Percentiles rank a stretch among this genome's conserved stretches.
phyloP scores from a whole-genome alignment of 2,797 vertebrate species.

The Hozukius guyotensis region DNA sequence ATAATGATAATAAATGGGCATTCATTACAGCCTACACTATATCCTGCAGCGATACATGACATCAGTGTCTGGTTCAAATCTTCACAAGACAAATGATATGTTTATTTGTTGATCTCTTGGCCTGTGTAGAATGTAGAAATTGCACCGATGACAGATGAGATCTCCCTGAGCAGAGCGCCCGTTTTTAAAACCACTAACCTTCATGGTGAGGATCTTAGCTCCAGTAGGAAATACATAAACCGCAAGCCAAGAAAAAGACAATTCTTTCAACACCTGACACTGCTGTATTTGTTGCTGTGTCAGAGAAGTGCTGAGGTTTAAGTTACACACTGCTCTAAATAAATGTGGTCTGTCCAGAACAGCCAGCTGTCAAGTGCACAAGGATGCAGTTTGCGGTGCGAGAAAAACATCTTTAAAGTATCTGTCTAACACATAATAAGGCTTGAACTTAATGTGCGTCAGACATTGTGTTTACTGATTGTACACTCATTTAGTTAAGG shows the following conservation, averaged over 20 bases:
- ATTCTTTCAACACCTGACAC: slow-evolving; percentile 7
- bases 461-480: neutral
- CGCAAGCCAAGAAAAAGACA: slow-evolving; percentile 13
- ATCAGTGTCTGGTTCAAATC: neutral
- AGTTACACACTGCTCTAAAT: slow-evolving; percentile 21
- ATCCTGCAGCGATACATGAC: slow-evolving; percentile 15
- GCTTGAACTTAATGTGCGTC: neutral
- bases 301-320: neutral
- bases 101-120: neutral
- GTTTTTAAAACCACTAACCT: neutral
- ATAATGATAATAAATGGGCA: slow-evolving; percentile 46
- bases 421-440: neutral
- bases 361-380: neutral
- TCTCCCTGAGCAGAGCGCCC: neutral
- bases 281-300: slow-evolving; percentile 14
- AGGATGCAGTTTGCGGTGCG: neutral
- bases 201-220: neutral
- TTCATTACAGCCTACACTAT: slow-evolving; percentile 24
- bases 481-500: neutral
- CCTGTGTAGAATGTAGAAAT: neutral
- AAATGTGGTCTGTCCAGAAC: slow-evolving; percentile 12
- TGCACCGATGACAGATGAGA: neutral
- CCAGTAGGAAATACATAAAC: slow-evolving; percentile 32
- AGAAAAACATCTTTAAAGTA: neutral
- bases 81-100: neutral